phyloP scores from a whole-genome alignment of 2,113 vertebrate genomes.

The Chloebia gouldiae region DNA sequence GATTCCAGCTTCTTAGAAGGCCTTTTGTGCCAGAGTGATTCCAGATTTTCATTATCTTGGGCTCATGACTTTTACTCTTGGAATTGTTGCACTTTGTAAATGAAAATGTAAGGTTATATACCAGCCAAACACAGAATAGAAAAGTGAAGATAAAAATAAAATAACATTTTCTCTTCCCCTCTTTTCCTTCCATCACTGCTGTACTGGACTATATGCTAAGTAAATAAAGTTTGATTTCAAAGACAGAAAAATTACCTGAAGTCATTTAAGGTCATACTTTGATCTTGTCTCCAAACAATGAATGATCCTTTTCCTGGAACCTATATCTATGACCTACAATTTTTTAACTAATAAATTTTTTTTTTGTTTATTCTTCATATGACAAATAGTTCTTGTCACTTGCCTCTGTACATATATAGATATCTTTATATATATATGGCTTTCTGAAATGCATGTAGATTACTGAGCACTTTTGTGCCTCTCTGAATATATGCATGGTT shows the following conservation, averaged over 20 bases:
- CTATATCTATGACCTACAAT: rapidly evolving
- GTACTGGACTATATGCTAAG: rapidly evolving
- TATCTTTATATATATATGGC: neutral
- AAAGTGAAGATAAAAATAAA: neutral
- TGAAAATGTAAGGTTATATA: neutral
- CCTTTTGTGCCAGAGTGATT: neutral
- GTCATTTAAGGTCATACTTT: neutral
- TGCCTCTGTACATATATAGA: neutral
- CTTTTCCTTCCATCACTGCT: neutral
- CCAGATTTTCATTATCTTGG: neutral
- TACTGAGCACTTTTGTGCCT: neutral
- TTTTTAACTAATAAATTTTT: neutral
- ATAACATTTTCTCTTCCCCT: neutral
- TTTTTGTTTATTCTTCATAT: neutral
- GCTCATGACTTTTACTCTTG: neutral
- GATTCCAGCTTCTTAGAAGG: neutral
- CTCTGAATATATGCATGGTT: neutral
- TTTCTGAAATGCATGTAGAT: neutral
- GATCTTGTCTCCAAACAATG: neutral
- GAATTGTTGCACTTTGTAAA: neutral
- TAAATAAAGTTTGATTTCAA: neutral
- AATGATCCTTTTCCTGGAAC: neutral
- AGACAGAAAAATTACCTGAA: neutral
- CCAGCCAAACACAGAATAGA: neutral
- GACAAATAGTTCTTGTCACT: neutral